Evolutionary conservation across 2,888 invertebrate species (phyloP), one percentile per base, ranked within the genome.

Genomic region (Leptinotarsa peninsularis): DNA sequence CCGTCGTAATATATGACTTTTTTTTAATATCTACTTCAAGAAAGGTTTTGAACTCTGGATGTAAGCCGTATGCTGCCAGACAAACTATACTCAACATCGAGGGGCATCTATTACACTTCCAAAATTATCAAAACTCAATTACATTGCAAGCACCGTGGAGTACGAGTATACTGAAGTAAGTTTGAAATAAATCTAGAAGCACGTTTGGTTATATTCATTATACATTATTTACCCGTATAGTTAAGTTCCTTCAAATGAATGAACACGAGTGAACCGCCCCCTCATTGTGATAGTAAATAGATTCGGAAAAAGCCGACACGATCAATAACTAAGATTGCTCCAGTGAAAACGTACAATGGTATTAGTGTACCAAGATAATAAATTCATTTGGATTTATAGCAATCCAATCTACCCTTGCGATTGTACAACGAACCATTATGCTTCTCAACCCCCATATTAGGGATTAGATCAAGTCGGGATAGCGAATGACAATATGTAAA

Each of bases 401-500:
- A 63, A 17, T 27, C 27, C 63, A 60, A 60, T 23, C 60, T 21
- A 63, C 63, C 60, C 66, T 49, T 63, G 50, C 13, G 52, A 66
- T 7, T 66, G 50, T 71, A 60, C 56, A 49, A 17, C 27, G 15
- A 60, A 43, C 63, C 15, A 60, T 50, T 68, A 68, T 73, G n/a
- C 50, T 68, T 27, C 68, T 50, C n/a, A 33, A 66, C 18, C 54
- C 54, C 63, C n/a, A 17, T 33, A 63, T 66, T 43, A 21, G 23
- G 15, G 18, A 33, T 67, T 49, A 71, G 56, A 67, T 63, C 33
- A n/a, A n/a, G 27, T 71, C n/a, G 49, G 66, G 50, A 60, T 75
- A 71, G 67, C 54, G 63, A 75, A 71, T 71, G 49, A 60, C 49
- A 18, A 52, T 66, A 71, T 66, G 49, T 63, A 67, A 71, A 75